These are phyloP conservation scores for Andinoacara biseriatus DNA, from an alignment of 2,113 vertebrate species.

Conservation along the genomic window DNA sequence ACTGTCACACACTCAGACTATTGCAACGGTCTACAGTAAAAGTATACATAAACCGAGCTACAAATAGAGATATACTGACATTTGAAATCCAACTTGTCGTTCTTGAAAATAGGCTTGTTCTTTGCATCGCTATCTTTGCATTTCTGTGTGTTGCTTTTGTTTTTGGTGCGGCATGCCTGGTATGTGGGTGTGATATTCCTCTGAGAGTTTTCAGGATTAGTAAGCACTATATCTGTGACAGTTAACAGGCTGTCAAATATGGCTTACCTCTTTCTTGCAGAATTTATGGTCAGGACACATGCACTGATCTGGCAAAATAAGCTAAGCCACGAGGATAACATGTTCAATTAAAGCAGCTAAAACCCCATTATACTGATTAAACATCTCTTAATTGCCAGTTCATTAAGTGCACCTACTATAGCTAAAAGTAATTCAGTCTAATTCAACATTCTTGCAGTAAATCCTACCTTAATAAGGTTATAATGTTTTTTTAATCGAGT, in stretches of 20 bases:
- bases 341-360: slow-evolving; percentile 11
- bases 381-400: background rate
- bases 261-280: background rate
- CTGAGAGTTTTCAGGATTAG: background rate
- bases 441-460: background rate
- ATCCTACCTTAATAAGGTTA: background rate
- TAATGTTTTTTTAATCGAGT: background rate
- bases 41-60: background rate
- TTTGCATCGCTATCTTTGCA: background rate
- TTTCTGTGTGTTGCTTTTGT: background rate
- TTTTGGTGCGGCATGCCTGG: background rate
- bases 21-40: background rate
- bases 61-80: background rate
- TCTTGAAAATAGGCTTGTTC: background rate
- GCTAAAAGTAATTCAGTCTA: background rate
- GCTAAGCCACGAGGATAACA: background rate
- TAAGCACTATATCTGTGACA: background rate
- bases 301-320: background rate
- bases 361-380: slow-evolving; percentile 1
- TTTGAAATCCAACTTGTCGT: background rate
- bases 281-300: slow-evolving; percentile 2
- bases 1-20: background rate
- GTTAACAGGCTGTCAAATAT: background rate
- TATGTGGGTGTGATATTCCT: background rate
- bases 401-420: slow-evolving; percentile 8